phyloP scores from a whole-genome alignment of 2,888 invertebrate species.

The Ichneumon xanthorius region DNA sequence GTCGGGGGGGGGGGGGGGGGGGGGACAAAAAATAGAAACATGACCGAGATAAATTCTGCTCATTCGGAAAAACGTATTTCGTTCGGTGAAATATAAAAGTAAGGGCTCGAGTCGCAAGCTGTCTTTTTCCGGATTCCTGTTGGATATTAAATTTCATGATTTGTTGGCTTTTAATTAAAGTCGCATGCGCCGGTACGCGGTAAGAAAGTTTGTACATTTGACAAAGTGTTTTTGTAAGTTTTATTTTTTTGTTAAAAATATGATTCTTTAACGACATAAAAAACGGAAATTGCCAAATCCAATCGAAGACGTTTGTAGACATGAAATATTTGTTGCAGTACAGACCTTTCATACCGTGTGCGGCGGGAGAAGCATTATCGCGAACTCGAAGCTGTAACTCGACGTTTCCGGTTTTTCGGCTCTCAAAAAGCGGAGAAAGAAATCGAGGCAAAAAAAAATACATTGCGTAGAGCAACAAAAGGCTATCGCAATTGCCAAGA shows the following conservation, averaged over 20 bases:
- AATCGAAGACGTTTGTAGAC: too few relatives aligned
- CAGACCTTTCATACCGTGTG: background rate
- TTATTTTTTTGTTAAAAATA: background rate
- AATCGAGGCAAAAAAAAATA: background rate
- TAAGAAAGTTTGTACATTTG: too few relatives aligned
- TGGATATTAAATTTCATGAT: background rate
- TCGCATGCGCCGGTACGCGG: background rate
- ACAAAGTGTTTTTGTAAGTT: background rate
- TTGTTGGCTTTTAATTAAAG: background rate
- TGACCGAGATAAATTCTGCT: slow-evolving; percentile 4
- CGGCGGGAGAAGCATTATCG: background rate
- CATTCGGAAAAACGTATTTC: background rate
- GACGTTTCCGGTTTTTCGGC: slow-evolving; percentile 22
- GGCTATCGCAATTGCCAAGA: slow-evolving; percentile 4
- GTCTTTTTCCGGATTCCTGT: background rate
- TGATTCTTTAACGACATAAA: background rate
- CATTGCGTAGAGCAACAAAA: slow-evolving; percentile 19
- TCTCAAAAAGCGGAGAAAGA: background rate
- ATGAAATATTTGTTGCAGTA: background rate
- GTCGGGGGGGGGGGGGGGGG: background rate
- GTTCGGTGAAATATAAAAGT: background rate
- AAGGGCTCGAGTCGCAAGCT: background rate
- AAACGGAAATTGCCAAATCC: too few relatives aligned
- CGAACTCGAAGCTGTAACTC: background rate
- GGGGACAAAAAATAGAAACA: background rate